These are phyloP conservation scores for Enteromius anoplus DNA, from an alignment of 2,797 vertebrate genomes.

Conservation along the genomic window DNA sequence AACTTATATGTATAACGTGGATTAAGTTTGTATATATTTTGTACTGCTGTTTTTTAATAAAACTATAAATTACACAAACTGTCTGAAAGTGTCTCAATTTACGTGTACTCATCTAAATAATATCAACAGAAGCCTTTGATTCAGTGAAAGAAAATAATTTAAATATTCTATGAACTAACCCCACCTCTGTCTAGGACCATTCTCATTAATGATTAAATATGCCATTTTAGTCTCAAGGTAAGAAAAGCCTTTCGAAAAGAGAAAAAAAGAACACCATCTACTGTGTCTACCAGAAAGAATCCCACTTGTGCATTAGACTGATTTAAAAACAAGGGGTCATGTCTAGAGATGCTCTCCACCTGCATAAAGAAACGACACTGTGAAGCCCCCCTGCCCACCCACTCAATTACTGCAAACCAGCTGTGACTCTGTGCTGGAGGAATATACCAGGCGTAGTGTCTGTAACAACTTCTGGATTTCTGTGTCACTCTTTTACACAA, in stretches of 20 bases:
- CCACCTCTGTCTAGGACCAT: conserved; percentile 65
- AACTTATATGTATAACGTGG: background rate
- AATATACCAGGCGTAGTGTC: background rate
- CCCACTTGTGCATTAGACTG: background rate
- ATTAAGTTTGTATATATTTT: background rate
- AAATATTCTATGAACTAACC: conserved; percentile 64
- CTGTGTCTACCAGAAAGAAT: conserved; percentile 3
- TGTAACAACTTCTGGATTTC: background rate
- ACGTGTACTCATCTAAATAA: background rate
- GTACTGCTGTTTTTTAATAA: conserved; percentile 13
- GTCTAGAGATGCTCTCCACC: conserved; percentile 12
- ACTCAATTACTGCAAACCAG: conserved; percentile 21
- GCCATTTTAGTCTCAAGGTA: conserved; percentile 47
- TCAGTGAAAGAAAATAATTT: conserved; percentile 15
- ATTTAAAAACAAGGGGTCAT: conserved; percentile 9
- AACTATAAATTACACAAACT: background rate
- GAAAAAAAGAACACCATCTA: background rate
- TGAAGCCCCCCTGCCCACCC: conserved; percentile 1
- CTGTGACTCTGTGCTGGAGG: background rate
- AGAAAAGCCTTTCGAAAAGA: background rate
- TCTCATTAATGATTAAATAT: conserved; percentile 70
- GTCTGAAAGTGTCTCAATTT: too few relatives aligned
- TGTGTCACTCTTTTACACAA: background rate
- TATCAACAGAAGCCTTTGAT: background rate
- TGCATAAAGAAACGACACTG: background rate